phyloP scores from a whole-genome alignment of 92 coral and sea anemone genomes.

The Palythoa grandiflora region DNA sequence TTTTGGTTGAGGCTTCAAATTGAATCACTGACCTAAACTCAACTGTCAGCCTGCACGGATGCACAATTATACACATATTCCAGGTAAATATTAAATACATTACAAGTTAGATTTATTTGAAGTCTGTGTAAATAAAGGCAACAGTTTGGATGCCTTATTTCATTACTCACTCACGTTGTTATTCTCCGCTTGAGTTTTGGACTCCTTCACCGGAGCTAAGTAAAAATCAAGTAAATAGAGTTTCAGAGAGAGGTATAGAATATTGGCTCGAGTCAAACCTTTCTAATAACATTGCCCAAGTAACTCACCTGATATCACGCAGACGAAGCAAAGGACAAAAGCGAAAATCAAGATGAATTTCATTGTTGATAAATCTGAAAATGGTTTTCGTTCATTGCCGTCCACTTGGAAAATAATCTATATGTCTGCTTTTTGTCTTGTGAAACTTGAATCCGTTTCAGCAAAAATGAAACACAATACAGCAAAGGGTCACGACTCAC shows the following conservation, averaged over 20 bases:
- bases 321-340: background rate
- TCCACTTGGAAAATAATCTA: background rate
- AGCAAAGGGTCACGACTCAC: background rate
- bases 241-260: background rate
- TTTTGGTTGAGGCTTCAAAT: background rate
- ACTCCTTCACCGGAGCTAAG: background rate
- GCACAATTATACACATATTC: background rate
- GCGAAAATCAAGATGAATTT: background rate
- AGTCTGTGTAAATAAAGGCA: background rate
- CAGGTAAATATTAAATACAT: background rate
- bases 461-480: background rate
- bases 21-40: background rate
- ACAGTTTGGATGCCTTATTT: background rate
- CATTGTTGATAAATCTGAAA: background rate
- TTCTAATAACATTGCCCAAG: background rate
- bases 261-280: background rate
- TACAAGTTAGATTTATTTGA: background rate
- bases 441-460: slow-evolving; percentile 5
- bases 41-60: background rate
- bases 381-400: background rate
- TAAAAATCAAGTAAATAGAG: background rate
- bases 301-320: background rate
- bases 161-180: background rate
- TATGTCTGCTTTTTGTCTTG: background rate
- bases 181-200: background rate